Percentiles rank a stretch among this genome's conserved stretches.
These are phyloP conservation scores for Calameuta idolon DNA, from an alignment of 2,888 invertebrate species.

Conservation along the genomic window DNA sequence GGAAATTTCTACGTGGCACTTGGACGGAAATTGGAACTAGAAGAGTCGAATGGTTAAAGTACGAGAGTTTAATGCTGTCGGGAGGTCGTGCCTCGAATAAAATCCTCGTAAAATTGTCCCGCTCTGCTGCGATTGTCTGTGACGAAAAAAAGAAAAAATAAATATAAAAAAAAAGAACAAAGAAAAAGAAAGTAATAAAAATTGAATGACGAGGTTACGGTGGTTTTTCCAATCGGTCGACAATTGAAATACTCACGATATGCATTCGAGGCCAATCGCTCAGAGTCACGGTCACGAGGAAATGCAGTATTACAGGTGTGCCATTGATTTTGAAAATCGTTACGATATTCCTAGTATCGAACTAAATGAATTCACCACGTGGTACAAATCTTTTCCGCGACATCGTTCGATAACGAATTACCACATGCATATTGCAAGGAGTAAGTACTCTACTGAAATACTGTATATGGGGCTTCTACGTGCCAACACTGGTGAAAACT, in stretches of 20 bases:
- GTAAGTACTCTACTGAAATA: constrained; percentile 47
- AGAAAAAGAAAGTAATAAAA: neutral
- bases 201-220: neutral
- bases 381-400: neutral
- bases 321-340: neutral
- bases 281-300: neutral
- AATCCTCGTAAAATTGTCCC: constrained; percentile 4
- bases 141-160: neutral
- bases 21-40: neutral
- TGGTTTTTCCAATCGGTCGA: neutral
- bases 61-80: neutral
- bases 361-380: neutral
- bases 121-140: neutral
- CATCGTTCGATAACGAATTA: constrained; percentile 55
- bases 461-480: constrained; percentile 51
- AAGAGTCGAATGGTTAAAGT: neutral
- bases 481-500: neutral
- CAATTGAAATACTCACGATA: neutral
- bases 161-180: neutral
- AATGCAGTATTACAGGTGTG: neutral
- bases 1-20: neutral
- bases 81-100: neutral
- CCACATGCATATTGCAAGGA: constrained; percentile 59
- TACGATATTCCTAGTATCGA: neutral
- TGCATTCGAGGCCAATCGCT: neutral